Evolutionary conservation across 1,140 invertebrate species (phyloP), one percentile per base, ranked within the genome.

Genomic region (Helicoverpa zea): DNA sequence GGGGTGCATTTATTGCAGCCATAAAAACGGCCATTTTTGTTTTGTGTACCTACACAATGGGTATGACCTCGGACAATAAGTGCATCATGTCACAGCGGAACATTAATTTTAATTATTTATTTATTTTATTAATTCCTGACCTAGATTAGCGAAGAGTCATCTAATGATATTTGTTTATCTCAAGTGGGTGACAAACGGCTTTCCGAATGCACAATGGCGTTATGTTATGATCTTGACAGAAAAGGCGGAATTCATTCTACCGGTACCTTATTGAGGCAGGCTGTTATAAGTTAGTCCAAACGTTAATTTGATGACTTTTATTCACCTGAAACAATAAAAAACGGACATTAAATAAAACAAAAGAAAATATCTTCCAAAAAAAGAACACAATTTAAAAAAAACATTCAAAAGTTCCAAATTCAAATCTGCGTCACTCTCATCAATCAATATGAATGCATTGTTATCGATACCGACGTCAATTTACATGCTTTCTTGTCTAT

Each of bases 21-120:
- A 86, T 90, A 88, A 87, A 87, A 75, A 30, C 51, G 68, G 70
- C 85, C 83, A 83, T 86, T 87, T 88, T 79, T 68, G 83, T 77
- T 74, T 30, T 16, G 81, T 66, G 58, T 59, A 47, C 58, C 49
- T 14, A 47, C 51, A 85, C 81, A 86, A 83, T 81, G 52, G 16
- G 66, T 30, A 12, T 30, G 23, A 72, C 77, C 77, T 79, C 49
- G 23, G 14, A 29, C 23, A 11, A 1, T 76, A 51, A 63, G 70
- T 73, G 70, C 70, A 75, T 23, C 73, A 18, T 29, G 43, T 47
- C 14, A 66, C 18, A n/a, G 29, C 12, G 13, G 16, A 9, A 1
- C 43, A 43, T 23, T 23, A 43, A 7, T 11, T 11, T 16, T 7
- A 1, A 66, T 18, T 47, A 49, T 18, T 14, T 49, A 47, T 66